A percentile compares a stretch with the other conserved stretches of the same genome.
Conservation (phyloP, 2,797 vertebrate genomes). For the Coregonus sp. region DNA sequence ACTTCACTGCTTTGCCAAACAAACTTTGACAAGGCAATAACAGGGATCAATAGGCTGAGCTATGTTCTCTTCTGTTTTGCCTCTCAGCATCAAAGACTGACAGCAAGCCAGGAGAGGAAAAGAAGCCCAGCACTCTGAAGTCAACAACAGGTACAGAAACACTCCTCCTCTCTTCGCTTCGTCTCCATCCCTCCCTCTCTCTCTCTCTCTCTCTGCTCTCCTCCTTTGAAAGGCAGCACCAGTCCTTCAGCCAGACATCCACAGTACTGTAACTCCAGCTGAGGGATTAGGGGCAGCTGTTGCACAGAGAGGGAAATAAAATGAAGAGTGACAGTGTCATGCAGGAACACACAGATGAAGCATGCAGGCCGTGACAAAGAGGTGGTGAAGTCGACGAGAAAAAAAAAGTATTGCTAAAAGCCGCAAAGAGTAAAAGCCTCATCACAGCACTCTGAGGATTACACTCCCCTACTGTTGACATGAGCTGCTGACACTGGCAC, state of each 20-base stretch:
- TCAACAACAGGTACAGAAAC: constrained; percentile 80
- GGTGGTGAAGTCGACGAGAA: neutral
- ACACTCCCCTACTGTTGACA: constrained; percentile 53
- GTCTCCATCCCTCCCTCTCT: constrained; percentile 5
- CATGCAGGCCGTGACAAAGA: constrained; percentile 33
- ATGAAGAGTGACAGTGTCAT: neutral
- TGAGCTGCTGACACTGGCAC: constrained; percentile 50
- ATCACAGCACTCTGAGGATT: constrained; percentile 60
- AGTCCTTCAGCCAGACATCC: neutral
- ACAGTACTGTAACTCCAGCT: constrained; percentile 7
- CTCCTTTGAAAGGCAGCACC: neutral
- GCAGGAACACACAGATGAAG: neutral
- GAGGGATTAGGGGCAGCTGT: constrained; percentile 44
- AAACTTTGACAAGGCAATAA: neutral
- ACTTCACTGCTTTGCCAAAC: neutral
- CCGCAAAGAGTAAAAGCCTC: constrained; percentile 43
- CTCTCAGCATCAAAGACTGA: constrained; percentile 83
- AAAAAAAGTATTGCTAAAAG: constrained; percentile 44
- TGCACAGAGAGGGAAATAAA: constrained; percentile 37
- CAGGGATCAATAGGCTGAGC: neutral
- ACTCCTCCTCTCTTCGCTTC: neutral
- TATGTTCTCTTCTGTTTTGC: constrained; percentile 10
- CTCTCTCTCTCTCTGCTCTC: constrained; percentile 18
- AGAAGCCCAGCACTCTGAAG: constrained; percentile 79
- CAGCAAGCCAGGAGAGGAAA: constrained; percentile 79